Percentiles rank a stretch among this genome's conserved stretches.
Conservation (phyloP, 92 coral and sea anemone genomes). For the Ricordea florida region DNA sequence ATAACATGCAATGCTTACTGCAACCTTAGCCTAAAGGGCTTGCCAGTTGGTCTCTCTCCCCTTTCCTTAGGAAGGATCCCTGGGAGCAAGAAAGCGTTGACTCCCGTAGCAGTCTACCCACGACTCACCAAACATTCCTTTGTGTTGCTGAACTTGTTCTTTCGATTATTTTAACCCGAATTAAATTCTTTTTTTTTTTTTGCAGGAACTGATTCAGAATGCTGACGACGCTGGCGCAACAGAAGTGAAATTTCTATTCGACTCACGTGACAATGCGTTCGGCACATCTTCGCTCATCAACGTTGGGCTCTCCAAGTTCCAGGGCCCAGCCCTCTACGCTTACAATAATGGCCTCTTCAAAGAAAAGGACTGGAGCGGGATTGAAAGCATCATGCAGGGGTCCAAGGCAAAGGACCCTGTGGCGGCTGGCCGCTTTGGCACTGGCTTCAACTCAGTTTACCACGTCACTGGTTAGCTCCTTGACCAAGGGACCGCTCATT, state of each 20-base stretch:
- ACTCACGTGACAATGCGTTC: slow-evolving; percentile 89
- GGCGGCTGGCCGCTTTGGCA: slow-evolving; percentile 93
- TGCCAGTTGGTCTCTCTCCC: too few species aligned
- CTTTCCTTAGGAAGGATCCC: too few species aligned
- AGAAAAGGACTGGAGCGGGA: slow-evolving; percentile 90
- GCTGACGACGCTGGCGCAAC: slow-evolving; percentile 99
- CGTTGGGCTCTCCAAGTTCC: slow-evolving; percentile 85
- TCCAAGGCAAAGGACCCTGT: slow-evolving; percentile 87
- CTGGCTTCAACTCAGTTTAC: slow-evolving; percentile 95
- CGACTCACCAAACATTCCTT: not conserved
- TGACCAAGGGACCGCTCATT: not conserved
- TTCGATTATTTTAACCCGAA: not conserved
- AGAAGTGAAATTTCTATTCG: slow-evolving; percentile 93
- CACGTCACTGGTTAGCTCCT: slow-evolving; percentile 85
- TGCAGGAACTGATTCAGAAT: slow-evolving; percentile 93
- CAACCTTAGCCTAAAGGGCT: too few species aligned
- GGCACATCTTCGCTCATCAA: slow-evolving; percentile 76
- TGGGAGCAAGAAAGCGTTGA: too few species aligned
- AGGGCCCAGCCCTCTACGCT: slow-evolving; percentile 93
- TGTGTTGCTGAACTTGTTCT: not conserved
- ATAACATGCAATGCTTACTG: too few species aligned
- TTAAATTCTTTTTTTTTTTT: not conserved
- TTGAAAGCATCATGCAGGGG: slow-evolving; percentile 94
- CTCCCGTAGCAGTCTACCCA: too few species aligned
- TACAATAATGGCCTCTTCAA: slow-evolving; percentile 91